These are phyloP conservation scores for Epicampocera succincta DNA, from an alignment of 2,888 invertebrate genomes.

Conservation along the genomic window DNA sequence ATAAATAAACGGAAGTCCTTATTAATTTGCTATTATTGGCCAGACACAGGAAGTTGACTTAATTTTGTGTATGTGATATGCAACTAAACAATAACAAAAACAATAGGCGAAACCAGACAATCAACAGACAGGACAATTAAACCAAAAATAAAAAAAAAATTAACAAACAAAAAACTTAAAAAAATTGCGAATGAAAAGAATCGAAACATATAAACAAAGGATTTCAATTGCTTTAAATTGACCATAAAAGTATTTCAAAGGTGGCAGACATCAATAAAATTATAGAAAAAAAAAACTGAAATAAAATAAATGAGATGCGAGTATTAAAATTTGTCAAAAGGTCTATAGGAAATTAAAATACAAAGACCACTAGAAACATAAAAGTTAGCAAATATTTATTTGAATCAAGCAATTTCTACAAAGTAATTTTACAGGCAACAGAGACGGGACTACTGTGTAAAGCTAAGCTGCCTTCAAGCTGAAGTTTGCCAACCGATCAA, in stretches of 20 bases:
- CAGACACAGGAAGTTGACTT: slow-evolving; percentile 80
- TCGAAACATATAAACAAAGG: neutral
- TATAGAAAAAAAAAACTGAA: neutral
- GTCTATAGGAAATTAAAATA: neutral
- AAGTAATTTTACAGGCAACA: no score
- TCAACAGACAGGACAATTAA: slow-evolving; percentile 54
- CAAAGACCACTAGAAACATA: no score
- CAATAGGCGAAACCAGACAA: slow-evolving; percentile 52
- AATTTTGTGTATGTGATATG: slow-evolving; percentile 72
- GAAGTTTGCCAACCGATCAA: no score
- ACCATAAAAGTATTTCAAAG: neutral
- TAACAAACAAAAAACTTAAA: slow-evolving; percentile 31
- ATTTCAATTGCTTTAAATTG: slow-evolving; percentile 25
- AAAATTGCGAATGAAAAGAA: neutral
- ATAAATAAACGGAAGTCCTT: slow-evolving; percentile 76
- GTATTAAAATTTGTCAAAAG: slow-evolving; percentile 3
- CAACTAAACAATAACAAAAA: slow-evolving; percentile 39
- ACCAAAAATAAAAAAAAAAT: slow-evolving; percentile 27
- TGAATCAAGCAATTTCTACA: no score
- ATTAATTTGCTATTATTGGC: slow-evolving; percentile 80
- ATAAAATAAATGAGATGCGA: neutral
- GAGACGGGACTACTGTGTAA: no score
- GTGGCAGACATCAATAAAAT: neutral
- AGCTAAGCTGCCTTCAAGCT: no score
- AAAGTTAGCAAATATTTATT: no score